Evolutionary conservation across 2,888 invertebrate genomes (phyloP), one percentile per base, ranked within the genome.

Genomic region (Chloroclysta siterata): DNA sequence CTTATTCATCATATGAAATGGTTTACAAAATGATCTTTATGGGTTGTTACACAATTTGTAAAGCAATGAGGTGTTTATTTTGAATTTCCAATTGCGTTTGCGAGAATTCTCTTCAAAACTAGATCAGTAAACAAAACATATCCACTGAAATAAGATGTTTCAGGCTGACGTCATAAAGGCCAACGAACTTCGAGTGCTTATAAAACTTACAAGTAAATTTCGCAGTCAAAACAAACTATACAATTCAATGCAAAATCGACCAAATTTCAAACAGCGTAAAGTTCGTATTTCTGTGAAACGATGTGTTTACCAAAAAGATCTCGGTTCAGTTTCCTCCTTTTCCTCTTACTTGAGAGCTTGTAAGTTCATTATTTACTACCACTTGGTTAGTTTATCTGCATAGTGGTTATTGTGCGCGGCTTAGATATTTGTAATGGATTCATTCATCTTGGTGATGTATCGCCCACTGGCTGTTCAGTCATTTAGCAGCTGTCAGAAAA

Each of bases 171-270:
- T 88, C 88, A 88, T 64, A 74, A 33, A 67, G 90, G 82, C 71
- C 86, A 84, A 80, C 75, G 87, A 88, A 83, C 90, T 77, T 77
- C 67, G 62, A 69, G 69, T 69, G 69, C 77, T 79, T 81, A 79
- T 83, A 84, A 88, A 89, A 86, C 81, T 84, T 79, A 75, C 79
- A 76, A 81, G 82, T 78, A 79, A 85, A 83, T 85, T 88, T 89
- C 81, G 86, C 90, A 88, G 85, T 83, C 89, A 89, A 88, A 90
- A 88, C 87, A 89, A 87, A 83, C 80, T 72, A 36, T 58, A 59
- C 56, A 62, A n/a, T 14, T 28, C 63, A 55, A 53, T 66, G 70
- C 46, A 75, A 79, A 81, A 73, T 22, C 52, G 66, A 75, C 76
- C 71, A 42, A 58, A 55, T 46, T 48, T n/a, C 4, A n/a, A 47